Base-by-base conservation (phyloP, 1,140 invertebrate species). In the Oreohelix idahoensis region DNA sequence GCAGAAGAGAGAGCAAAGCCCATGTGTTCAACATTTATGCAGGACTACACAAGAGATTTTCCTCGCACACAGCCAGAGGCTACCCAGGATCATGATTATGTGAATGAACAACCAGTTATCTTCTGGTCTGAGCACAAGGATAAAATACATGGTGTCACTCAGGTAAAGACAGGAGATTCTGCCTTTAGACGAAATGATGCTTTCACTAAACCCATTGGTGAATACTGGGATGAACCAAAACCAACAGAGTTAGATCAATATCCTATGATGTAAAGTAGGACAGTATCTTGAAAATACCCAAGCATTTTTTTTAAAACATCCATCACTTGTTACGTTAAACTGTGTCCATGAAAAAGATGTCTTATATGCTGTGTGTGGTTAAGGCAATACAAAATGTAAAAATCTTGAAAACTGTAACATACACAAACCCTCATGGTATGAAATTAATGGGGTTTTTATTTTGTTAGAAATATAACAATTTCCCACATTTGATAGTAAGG, bases 111-210 rank as follows among this genome's bases (percentile, higher is more conserved):
- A 86, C 90, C 92, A 45, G 89, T 92, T 8, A 91, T 91, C 78
- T 93, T 92, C 80, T 93, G 92, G 92, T 90, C 91, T 58, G 91
- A 93, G 82, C 91, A 92, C 85, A 89, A 87, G 84, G 88, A 92
- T 83, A 88, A 85, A 87, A 84, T 91, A 35, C 89, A 89, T 82
- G 90, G 90, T 71, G 87, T 88, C 20, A 87, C 89, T 13, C 88
- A 90, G 82, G 76, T 86, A 8, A 92, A 92, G 77, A 91, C 90
- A 42, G 53, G 84, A 73, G 90, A 92, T 79, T 88, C 89, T 71
- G 88, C 87, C 42, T 92, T 92, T 73, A 89, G 90, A 77, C 88
- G 88, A 79, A 92, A 92, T 86, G 90, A 90, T 84, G 90, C 88
- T 26, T 92, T 92, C 83, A 90, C 86, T 76, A 91, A 90, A 82